These are phyloP conservation scores for Tetanocera ferruginea DNA, from an alignment of 2,888 invertebrate genomes.

Conservation along the genomic window DNA sequence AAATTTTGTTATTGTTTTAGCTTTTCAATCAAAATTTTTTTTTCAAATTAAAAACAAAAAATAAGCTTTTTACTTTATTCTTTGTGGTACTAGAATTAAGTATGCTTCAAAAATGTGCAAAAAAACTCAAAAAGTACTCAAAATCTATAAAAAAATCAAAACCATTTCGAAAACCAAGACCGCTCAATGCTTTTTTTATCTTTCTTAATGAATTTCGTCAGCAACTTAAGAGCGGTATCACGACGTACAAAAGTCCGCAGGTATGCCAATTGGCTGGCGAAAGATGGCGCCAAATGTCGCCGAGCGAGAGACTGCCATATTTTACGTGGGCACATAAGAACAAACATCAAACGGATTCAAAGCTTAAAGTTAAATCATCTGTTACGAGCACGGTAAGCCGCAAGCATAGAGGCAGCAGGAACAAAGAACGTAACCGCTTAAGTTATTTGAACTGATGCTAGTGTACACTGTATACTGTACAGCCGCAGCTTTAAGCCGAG, in stretches of 20 bases:
- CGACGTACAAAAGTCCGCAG: neutral
- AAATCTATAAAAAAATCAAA: neutral
- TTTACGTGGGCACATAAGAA: conserved; percentile 47
- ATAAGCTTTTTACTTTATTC: neutral
- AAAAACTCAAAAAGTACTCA: no score
- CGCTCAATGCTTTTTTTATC: conserved; percentile 44
- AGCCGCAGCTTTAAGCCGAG: neutral
- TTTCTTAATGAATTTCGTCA: conserved; percentile 46
- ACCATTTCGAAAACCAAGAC: neutral
- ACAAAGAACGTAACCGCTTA: neutral
- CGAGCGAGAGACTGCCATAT: conserved; percentile 44
- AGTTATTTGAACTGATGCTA: conserved; percentile 17
- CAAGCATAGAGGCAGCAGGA: neutral
- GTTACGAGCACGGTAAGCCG: neutral
- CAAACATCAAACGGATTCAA: conserved; percentile 14
- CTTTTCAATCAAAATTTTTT: no score
- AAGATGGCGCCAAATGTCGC: conserved; percentile 47
- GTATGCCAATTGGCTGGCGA: conserved; percentile 43
- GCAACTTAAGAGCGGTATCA: conserved; percentile 23
- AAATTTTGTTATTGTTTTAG: neutral
- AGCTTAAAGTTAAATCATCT: neutral
- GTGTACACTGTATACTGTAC: neutral
- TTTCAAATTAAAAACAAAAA: neutral
- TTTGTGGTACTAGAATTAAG: neutral
- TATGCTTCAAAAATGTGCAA: neutral